A percentile compares a stretch with the other conserved stretches of the same genome.
Evolutionary conservation across 2,888 invertebrate species (phyloP).

Genomic region (Petrolisthes cinctipes): DNA sequence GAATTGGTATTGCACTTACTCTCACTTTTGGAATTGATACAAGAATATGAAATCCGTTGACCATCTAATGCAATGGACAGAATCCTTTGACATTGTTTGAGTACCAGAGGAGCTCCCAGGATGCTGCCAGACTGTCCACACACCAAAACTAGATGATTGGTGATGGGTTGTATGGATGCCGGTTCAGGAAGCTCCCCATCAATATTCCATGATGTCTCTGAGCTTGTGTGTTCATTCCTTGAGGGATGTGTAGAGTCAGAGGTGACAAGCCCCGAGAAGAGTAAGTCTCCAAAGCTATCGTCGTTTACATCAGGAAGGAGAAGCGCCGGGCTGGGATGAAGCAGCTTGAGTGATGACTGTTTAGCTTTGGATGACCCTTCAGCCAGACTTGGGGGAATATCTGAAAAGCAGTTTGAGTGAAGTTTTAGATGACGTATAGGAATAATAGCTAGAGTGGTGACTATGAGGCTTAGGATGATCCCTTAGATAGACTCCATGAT

Average conservation of each 20-base stretch:
- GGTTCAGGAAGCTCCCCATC: neutral
- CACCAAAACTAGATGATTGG: conserved; percentile 77
- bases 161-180: conserved; percentile 67
- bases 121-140: conserved; percentile 80
- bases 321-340: conserved; percentile 79
- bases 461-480: too few relatives aligned
- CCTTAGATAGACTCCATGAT: too few relatives aligned
- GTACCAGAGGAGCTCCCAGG: conserved; percentile 75
- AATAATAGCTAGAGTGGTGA: neutral
- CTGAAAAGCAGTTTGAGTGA: too few relatives aligned
- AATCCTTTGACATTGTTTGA: conserved; percentile 47
- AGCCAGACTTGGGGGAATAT: too few relatives aligned
- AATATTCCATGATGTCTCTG: conserved; percentile 25
- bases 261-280: conserved; percentile 74
- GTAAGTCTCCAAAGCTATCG: conserved; percentile 79
- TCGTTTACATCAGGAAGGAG: conserved; percentile 80
- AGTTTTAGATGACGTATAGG: too few relatives aligned
- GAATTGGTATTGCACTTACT: conserved; percentile 16
- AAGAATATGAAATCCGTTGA: conserved; percentile 30
- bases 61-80: conserved; percentile 23
- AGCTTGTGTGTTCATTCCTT: conserved; percentile 25
- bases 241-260: conserved; percentile 68
- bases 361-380: neutral
- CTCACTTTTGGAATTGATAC: conserved; percentile 9
- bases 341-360: conserved; percentile 69